Evolutionary conservation across 2,113 vertebrate genomes (phyloP).

Genomic region (Tympanuchus pallidicinctus): DNA sequence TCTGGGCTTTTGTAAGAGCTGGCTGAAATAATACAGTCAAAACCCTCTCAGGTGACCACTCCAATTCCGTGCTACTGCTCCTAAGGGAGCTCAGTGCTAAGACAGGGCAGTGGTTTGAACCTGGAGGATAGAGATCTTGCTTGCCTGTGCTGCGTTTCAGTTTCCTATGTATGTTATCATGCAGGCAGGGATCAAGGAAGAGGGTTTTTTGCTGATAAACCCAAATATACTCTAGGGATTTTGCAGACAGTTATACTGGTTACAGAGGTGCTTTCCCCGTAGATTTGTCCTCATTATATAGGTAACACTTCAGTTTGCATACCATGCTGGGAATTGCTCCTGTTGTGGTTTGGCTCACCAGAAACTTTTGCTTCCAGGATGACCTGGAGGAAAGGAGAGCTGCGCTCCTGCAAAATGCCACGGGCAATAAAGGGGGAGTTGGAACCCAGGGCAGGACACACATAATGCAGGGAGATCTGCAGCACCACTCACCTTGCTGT

Average conservation of each 20-base stretch:
- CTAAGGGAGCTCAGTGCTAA: background rate
- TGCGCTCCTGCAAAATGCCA: too few species aligned
- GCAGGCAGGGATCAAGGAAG: background rate
- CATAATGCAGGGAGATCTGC: too few species aligned
- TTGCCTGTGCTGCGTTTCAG: accelerated
- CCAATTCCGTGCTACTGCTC: accelerated
- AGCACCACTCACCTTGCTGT: too few species aligned
- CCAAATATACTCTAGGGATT: background rate
- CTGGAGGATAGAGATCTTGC: background rate
- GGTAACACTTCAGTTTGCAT: background rate
- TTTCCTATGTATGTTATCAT: background rate
- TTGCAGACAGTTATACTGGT: background rate
- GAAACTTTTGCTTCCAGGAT: background rate
- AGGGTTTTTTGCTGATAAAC: background rate
- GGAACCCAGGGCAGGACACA: too few species aligned
- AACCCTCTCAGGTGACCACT: background rate
- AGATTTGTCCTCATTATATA: background rate
- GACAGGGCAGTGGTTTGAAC: accelerated
- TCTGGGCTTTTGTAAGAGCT: background rate
- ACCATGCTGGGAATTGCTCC: background rate
- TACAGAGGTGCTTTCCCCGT: background rate
- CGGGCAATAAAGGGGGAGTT: too few species aligned
- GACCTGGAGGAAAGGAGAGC: too few species aligned
- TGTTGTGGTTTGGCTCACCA: background rate
- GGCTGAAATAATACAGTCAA: background rate